Conservation (phyloP, 2,797 vertebrate genomes). For the Lepilemur ruficaudatus region DNA sequence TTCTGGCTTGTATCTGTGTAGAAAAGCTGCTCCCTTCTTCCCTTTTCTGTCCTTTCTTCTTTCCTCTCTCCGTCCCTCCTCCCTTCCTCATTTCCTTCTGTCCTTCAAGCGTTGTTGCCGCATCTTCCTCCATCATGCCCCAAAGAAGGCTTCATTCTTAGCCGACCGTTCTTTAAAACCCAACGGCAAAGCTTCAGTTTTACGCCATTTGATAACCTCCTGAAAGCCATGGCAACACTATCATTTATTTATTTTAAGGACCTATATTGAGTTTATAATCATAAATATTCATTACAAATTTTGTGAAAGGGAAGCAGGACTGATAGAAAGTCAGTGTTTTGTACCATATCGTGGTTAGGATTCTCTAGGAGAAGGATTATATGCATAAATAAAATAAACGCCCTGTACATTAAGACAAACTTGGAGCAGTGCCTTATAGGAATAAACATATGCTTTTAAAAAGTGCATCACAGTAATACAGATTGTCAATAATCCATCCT, state of each 20-base stretch:
- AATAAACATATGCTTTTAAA: conserved; percentile 60
- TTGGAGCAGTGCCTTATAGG: conserved; percentile 11
- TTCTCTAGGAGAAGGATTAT: conserved; percentile 26
- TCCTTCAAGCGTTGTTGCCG: not conserved
- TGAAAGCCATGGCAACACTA: not conserved
- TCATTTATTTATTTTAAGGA: conserved; percentile 40
- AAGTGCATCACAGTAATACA: conserved; percentile 49
- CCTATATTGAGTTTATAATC: not conserved
- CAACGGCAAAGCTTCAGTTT: conserved; percentile 9
- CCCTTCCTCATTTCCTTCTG: not conserved
- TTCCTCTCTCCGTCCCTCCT: not conserved
- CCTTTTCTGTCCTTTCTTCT: not conserved
- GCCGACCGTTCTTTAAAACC: conserved; percentile 11
- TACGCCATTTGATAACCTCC: conserved; percentile 31
- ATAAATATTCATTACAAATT: conserved; percentile 55
- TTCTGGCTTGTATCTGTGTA: conserved; percentile 33
- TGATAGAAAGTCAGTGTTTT: conserved; percentile 17
- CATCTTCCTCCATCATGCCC: not conserved
- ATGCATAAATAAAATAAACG: conserved; percentile 38
- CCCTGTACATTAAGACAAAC: not conserved
- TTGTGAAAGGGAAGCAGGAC: conserved; percentile 13
- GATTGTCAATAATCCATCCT: conserved; percentile 49
- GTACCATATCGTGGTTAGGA: not conserved
- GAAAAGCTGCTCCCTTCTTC: not conserved
- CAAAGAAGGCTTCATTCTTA: not conserved